Percentiles rank a stretch among this genome's conserved stretches.
Evolutionary conservation across 2,888 invertebrate species (phyloP).

Genomic region (Augochlorella aurata): DNA sequence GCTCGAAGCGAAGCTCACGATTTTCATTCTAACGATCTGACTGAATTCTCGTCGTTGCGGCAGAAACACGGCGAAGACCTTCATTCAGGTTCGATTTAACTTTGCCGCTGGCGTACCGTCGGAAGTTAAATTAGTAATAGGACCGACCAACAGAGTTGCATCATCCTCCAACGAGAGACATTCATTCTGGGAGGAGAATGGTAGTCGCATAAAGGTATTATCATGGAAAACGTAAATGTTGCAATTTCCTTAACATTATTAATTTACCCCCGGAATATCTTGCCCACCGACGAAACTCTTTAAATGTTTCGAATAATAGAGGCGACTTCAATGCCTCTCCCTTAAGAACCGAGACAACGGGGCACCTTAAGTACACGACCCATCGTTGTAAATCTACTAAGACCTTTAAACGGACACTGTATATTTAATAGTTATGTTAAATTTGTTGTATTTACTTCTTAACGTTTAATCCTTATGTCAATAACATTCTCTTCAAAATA

Average conservation of each 20-base stretch:
- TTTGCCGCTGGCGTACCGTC: conserved; percentile 60
- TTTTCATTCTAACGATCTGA: conserved; percentile 50
- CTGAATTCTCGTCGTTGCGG: conserved; percentile 47
- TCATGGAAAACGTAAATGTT: conserved; percentile 5
- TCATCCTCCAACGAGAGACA: conserved; percentile 63
- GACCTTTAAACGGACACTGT: neutral
- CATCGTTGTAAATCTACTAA: neutral
- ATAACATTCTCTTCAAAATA: too few relatives aligned
- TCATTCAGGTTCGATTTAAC: conserved; percentile 67
- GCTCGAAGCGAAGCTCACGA: conserved; percentile 11
- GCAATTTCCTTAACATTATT: conserved; percentile 10
- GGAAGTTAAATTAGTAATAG: conserved; percentile 69
- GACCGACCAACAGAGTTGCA: conserved; percentile 58
- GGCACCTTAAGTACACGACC: neutral
- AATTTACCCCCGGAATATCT: neutral
- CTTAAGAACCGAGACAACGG: neutral
- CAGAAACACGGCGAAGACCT: conserved; percentile 61
- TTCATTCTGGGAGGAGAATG: conserved; percentile 44
- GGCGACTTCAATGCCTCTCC: neutral
- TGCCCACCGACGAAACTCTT: neutral
- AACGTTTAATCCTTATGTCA: neutral
- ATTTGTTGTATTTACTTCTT: neutral
- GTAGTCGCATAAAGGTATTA: conserved; percentile 31
- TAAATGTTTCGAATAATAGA: neutral
- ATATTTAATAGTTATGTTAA: neutral